A percentile compares a stretch with the other conserved stretches of the same genome.
phyloP scores from a whole-genome alignment of 2,888 invertebrate species.

The Cynaeus angustus region DNA sequence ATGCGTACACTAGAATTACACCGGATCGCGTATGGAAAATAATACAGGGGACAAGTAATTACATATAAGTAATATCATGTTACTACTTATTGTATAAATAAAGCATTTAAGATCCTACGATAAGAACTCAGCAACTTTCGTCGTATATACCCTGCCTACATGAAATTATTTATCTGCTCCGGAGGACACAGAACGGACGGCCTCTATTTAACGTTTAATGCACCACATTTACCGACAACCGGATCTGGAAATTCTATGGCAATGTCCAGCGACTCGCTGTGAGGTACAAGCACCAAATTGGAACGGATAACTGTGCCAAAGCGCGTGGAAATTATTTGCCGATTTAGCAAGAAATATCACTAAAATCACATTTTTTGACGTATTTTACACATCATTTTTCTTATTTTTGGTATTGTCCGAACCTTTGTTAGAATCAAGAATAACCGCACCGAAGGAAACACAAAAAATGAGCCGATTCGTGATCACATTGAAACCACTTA shows the following conservation, averaged over 20 bases:
- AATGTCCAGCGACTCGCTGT: not conserved
- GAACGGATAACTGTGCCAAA: constrained; percentile 47
- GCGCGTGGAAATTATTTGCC: constrained; percentile 1
- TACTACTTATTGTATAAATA: constrained; percentile 52
- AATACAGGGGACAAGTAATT: constrained; percentile 51
- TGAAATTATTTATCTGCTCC: constrained; percentile 43
- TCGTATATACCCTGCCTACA: constrained; percentile 20
- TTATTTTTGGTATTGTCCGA: too few relatives aligned
- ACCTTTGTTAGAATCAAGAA: too few relatives aligned
- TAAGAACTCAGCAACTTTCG: constrained; percentile 35
- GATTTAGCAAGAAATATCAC: not conserved
- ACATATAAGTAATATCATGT: constrained; percentile 51
- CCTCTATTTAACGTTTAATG: constrained; percentile 41
- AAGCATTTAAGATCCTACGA: constrained; percentile 47
- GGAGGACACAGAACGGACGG: constrained; percentile 36
- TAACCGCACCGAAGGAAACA: too few relatives aligned
- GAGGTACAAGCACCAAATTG: constrained; percentile 18
- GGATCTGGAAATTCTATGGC: constrained; percentile 29
- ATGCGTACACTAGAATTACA: constrained; percentile 50
- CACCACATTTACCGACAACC: constrained; percentile 29
- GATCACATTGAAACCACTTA: too few relatives aligned
- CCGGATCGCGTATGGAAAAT: constrained; percentile 51
- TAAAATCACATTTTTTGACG: too few relatives aligned
- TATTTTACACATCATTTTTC: too few relatives aligned
- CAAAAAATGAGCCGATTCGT: too few relatives aligned